Conservation (phyloP, 2,888 invertebrate species). For the Andrena haemorrhoa region DNA sequence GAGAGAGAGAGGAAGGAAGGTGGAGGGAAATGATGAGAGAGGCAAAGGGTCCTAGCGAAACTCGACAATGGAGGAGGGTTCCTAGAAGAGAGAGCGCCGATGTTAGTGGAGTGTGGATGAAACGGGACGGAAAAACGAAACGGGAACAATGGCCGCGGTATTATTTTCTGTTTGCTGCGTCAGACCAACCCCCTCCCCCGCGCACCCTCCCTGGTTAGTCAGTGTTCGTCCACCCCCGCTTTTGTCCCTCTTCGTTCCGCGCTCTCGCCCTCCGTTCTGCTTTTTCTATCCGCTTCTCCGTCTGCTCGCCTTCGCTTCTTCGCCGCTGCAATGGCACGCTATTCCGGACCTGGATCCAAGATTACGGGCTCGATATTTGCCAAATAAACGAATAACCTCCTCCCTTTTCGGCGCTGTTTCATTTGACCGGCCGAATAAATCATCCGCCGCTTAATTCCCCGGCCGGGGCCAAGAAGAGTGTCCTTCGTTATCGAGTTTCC, state of each 20-base stretch:
- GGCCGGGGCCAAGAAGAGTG: neutral
- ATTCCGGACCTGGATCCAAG: constrained; percentile 56
- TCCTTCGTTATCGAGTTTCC: constrained; percentile 42
- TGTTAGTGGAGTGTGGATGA: constrained; percentile 69
- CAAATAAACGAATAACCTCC: constrained; percentile 65
- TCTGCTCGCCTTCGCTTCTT: constrained; percentile 28
- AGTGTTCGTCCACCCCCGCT: constrained; percentile 48
- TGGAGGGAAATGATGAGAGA: constrained; percentile 54
- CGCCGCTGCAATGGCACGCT: constrained; percentile 24
- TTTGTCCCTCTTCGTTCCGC: constrained; percentile 18
- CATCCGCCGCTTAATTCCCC: constrained; percentile 61
- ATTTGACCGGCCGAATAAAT: constrained; percentile 64
- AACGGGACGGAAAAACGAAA: constrained; percentile 69
- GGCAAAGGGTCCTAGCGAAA: constrained; percentile 66
- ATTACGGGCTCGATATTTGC: constrained; percentile 69
- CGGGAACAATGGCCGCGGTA: constrained; percentile 78
- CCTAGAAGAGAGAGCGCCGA: constrained; percentile 53
- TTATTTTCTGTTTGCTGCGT: constrained; percentile 82
- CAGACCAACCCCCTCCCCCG: constrained; percentile 69
- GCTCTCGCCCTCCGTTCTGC: constrained; percentile 25
- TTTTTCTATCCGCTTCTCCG: constrained; percentile 27
- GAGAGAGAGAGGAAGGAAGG: constrained; percentile 21
- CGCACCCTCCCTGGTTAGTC: constrained; percentile 28
- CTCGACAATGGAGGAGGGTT: constrained; percentile 76
- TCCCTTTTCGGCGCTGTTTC: constrained; percentile 48